Percentiles rank a stretch among this genome's conserved stretches.
phyloP scores from a whole-genome alignment of 2,113 vertebrate species.

The Lota lota region DNA sequence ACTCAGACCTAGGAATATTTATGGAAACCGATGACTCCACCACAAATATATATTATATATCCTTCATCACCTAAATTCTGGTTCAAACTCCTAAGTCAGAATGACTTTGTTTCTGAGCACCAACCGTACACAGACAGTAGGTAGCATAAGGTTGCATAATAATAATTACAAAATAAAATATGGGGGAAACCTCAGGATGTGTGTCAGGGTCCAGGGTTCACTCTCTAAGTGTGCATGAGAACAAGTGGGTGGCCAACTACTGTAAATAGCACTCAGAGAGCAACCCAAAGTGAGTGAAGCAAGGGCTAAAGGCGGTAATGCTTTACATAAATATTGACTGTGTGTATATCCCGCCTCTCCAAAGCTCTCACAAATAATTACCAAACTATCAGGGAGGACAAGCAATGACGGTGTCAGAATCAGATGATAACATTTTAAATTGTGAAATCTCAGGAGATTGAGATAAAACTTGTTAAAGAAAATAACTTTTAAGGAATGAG shows the following conservation, averaged over 20 bases:
- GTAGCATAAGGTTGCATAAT: conserved; percentile 23
- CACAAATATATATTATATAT: too few relatives aligned
- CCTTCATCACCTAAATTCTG: too few relatives aligned
- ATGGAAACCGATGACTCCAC: too few relatives aligned
- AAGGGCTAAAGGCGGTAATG: conserved; percentile 6
- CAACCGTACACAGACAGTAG: conserved; percentile 8
- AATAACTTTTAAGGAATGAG: too few relatives aligned
- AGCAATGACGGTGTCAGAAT: conserved; percentile 6
- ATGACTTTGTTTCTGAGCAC: too few relatives aligned
- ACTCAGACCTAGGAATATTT: too few relatives aligned
- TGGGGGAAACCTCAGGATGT: conserved; percentile 15
- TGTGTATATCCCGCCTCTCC: conserved; percentile 16
- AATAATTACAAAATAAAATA: too few relatives aligned
- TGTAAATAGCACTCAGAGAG: conserved; percentile 39
- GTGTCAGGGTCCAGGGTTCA: conserved; percentile 55
- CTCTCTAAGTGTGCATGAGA: conserved; percentile 18
- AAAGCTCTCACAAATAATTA: conserved; percentile 22
- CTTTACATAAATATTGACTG: conserved; percentile 52
- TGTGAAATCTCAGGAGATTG: too few relatives aligned
- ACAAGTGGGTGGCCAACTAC: conserved; percentile 26
- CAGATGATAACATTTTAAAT: too few relatives aligned
- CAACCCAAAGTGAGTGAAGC: not conserved
- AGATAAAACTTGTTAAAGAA: too few relatives aligned
- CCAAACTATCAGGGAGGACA: not conserved
- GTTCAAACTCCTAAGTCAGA: too few relatives aligned